Percentiles rank a stretch among this genome's conserved stretches.
Conservation (phyloP, 2,113 vertebrate genomes). For the Hirundichthys speculiger region DNA sequence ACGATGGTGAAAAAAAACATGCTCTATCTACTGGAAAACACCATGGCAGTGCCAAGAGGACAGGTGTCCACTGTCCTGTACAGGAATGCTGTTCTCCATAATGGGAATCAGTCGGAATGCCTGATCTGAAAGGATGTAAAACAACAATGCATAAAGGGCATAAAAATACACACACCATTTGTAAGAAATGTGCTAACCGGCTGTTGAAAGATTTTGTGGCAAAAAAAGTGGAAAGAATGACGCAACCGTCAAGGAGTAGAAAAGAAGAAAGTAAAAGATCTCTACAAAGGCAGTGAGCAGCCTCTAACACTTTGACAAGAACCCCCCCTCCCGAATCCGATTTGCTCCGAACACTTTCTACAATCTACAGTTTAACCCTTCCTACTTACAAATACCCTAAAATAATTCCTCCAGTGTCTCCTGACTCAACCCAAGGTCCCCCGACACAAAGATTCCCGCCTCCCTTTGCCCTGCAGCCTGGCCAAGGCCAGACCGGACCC, state of each 20-base stretch:
- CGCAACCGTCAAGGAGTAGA: constrained; percentile 44
- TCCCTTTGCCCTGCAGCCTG: constrained; percentile 59
- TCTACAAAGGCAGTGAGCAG: constrained; percentile 76
- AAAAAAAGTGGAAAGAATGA: constrained; percentile 48
- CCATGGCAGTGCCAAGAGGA: constrained; percentile 33
- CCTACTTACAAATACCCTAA: constrained; percentile 9
- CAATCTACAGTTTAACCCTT: constrained; percentile 12
- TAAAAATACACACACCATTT: background rate
- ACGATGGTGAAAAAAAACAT: constrained; percentile 21
- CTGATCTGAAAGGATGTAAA: constrained; percentile 7
- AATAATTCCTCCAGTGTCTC: background rate
- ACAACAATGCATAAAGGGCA: background rate
- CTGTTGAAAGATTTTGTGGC: constrained; percentile 52
- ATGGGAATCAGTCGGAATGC: constrained; percentile 16
- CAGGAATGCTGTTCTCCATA: constrained; percentile 33
- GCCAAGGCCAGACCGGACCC: constrained; percentile 52
- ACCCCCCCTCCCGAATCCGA: constrained; percentile 10
- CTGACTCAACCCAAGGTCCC: constrained; percentile 34
- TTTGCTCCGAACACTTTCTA: background rate
- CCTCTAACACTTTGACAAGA: constrained; percentile 71
- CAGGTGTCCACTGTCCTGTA: constrained; percentile 7
- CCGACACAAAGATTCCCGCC: constrained; percentile 31
- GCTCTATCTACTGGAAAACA: constrained; percentile 40
- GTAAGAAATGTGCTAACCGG: constrained; percentile 57
- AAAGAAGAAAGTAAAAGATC: constrained; percentile 58